Evolutionary conservation across 2,113 vertebrate genomes (phyloP), one percentile per base, ranked within the genome.

Genomic region (Hemiscyllium ocellatum): DNA sequence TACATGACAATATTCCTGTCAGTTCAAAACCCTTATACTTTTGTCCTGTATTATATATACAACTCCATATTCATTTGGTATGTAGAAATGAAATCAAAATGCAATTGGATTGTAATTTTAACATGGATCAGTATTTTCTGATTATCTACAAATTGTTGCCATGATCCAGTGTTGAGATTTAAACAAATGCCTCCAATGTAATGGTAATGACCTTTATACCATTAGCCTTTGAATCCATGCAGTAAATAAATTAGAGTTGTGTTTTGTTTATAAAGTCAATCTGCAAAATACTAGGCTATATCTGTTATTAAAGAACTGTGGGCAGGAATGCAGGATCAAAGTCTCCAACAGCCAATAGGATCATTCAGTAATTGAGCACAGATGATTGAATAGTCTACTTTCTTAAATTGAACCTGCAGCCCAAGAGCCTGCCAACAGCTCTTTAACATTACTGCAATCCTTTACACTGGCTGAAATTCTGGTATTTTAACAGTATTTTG

Each of bases 281-380:
- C 17, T 90, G 52, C 26, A 90, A 90, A 61, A 90, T 65, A 61
- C 52, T 90, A 90, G 56, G 56, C 56, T 61, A 13, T 15, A 90
- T 33, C 13, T 65, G 52, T 7, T 61, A 19, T 66, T 47, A 8
- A 1, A 20, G 37, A 20, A 94, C 37, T 47, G 37, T 70, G n/a
- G 17, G 15, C 91, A 94, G 61, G 56, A 37, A 1, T 37, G 17
- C 61, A 69, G 91, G 65, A 94, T 42, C 26, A 20, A 94, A 6
- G 66, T 94, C 66, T 94, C 29, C 4, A 68, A 69, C n/a, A 47
- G 61, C 91, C 91, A 94, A 42, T 94, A 66, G 56, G 91, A 70
- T 69, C 20, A 47, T 61, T 69, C 4, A 42, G 70, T 42, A 42
- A 94, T 47, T 94, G 91, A 69, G 91, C 13, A 94, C 3, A 90